Base-by-base conservation (phyloP, 2,888 invertebrate species). In the Netelia inedita region DNA sequence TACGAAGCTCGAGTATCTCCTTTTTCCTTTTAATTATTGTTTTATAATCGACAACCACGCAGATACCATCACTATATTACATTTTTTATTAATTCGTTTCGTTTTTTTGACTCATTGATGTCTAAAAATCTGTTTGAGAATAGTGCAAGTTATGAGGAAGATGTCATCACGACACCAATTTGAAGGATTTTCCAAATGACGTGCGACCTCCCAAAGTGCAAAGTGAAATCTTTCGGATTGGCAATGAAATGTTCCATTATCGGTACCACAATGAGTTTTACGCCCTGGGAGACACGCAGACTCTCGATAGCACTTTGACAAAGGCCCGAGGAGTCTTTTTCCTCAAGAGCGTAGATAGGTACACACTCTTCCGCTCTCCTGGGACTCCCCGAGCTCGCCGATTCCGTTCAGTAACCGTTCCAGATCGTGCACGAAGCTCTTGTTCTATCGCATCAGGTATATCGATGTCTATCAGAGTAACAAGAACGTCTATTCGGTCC, bases 21-120 rank as follows among this genome's bases (percentile, higher is more conserved):
- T 28, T 28, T 5, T 28, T 28, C 28, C 5, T 28, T 28, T 28
- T 28, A 28, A 28, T 28, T 28, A 28, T 28, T 2, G 5, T 2
- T 28, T 28, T 28, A 5, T 28, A 28, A 28, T 28, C 28, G 5
- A 28, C 14, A 89, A 87, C 61, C 92, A 91, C 79, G 82, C 83
- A 10, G 93, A 79, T 69, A 93, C 87, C 75, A 92, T 87, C 1
- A 91, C 83, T 65, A 87, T 87, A 9, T 71, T 90, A 91, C 53
- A 91, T 83, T 43, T 87, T 83, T 8, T 93, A 93, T 16, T 93
- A 89, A 81, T 92, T 90, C 66, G 92, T 23, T 53, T 89, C 87
- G 59, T 90, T 88, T 84, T 87, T 89, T 6, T 82, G 61, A 0
- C 68, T 66, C 23, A 75, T 78, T 50, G 85, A 46, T 83, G 69